Conservation (phyloP, 1,140 invertebrate genomes). For the Delia radicum region DNA sequence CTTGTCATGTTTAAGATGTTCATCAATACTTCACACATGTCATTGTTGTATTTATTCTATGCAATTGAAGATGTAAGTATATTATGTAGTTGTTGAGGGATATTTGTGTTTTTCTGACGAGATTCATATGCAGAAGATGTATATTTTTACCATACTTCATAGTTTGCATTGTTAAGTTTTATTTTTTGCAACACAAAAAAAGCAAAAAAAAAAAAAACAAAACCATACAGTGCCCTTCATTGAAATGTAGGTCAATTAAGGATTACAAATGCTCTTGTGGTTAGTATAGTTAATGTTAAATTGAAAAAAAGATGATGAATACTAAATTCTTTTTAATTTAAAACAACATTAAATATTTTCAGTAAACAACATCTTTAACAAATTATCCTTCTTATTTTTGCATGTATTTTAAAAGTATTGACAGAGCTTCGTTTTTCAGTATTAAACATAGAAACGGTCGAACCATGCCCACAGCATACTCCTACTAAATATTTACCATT, state of each 20-base stretch:
- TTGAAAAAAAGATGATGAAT: neutral
- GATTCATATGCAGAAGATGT: neutral
- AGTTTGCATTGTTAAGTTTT: constrained; percentile 1
- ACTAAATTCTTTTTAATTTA: too few relatives aligned
- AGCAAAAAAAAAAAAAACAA: too few relatives aligned
- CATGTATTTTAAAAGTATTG: too few relatives aligned
- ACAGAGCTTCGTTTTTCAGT: too few relatives aligned
- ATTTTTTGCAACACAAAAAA: too few relatives aligned
- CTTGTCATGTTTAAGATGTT: neutral
- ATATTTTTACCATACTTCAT: neutral
- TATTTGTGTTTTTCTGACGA: neutral
- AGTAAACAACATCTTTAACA: too few relatives aligned
- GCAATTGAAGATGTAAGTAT: neutral
- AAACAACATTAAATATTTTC: too few relatives aligned
- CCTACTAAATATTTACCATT: too few relatives aligned
- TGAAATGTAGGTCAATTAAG: neutral
- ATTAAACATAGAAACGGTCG: too few relatives aligned
- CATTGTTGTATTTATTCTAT: neutral
- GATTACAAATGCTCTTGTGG: neutral
- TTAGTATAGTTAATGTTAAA: neutral
- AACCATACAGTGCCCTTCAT: neutral
- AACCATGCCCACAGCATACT: too few relatives aligned
- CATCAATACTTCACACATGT: constrained; percentile 1
- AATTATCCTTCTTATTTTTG: too few relatives aligned
- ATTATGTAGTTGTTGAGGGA: neutral